A percentile compares a stretch with the other conserved stretches of the same genome.
Evolutionary conservation across 2,797 vertebrate species (phyloP).

Genomic region (Muraenolepis orangiensis): DNA sequence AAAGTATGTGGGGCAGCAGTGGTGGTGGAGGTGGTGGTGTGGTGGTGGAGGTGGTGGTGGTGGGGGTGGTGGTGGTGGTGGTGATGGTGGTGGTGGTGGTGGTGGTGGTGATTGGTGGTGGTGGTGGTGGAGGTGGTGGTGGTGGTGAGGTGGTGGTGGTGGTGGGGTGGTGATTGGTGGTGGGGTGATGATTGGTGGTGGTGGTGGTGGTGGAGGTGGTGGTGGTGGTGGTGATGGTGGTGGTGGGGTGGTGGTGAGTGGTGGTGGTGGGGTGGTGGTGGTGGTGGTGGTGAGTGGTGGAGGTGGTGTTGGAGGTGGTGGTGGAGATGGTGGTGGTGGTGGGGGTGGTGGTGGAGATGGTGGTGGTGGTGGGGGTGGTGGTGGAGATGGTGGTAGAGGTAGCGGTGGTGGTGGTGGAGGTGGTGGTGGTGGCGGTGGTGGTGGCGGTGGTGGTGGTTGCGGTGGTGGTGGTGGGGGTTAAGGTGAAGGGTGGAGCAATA

Average conservation of each 20-base stretch:
- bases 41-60: constrained; percentile 26
- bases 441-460: background rate
- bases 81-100: constrained; percentile 32
- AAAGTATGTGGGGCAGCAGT: constrained; percentile 56
- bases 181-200: no score
- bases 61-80: background rate
- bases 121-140: background rate
- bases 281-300: constrained; percentile 56
- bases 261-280: constrained; percentile 57
- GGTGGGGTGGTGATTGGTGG: no score
- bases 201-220: constrained; percentile 43
- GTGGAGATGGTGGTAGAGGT: constrained; percentile 67
- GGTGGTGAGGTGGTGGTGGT: background rate
- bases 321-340: background rate
- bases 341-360: constrained; percentile 61
- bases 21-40: constrained; percentile 56
- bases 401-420: constrained; percentile 49
- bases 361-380: constrained; percentile 10
- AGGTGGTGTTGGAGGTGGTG: constrained; percentile 35
- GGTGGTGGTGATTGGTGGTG: constrained; percentile 55
- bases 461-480: background rate
- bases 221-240: no score
- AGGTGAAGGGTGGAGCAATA: constrained; percentile 20
- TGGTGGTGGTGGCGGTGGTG: constrained; percentile 28
- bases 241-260: constrained; percentile 46